A percentile compares a stretch with the other conserved stretches of the same genome.
These are phyloP conservation scores for Agelaius tricolor DNA, from an alignment of 2,113 vertebrate species.

Conservation along the genomic window DNA sequence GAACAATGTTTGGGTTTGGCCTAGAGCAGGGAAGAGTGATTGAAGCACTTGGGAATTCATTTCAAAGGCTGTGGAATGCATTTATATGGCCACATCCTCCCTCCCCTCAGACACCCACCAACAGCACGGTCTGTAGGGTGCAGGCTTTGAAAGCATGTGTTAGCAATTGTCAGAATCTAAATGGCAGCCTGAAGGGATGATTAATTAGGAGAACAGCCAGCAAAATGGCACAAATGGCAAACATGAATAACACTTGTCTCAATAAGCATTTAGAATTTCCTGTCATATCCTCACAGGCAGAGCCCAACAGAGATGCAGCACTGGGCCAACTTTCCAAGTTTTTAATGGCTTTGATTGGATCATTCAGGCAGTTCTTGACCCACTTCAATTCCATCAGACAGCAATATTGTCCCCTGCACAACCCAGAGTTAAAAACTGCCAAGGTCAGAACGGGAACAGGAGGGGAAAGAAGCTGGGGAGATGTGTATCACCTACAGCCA, in stretches of 20 bases:
- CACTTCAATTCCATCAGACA: background rate
- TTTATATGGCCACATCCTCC: background rate
- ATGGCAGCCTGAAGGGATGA: constrained; percentile 35
- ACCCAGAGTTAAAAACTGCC: background rate
- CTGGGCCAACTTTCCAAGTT: background rate
- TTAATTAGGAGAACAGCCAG: constrained; percentile 45
- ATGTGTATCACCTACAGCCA: background rate
- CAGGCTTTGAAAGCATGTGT: background rate
- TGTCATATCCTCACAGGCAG: background rate
- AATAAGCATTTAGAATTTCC: constrained; percentile 3
- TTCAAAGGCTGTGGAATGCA: constrained; percentile 40
- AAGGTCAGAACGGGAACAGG: background rate
- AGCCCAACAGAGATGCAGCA: background rate
- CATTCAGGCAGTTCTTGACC: background rate
- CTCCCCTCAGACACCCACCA: background rate
- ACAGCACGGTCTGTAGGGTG: background rate
- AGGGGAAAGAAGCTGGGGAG: background rate
- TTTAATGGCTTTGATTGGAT: background rate
- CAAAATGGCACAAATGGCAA: constrained; percentile 14
- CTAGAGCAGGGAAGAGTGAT: background rate
- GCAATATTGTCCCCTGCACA: background rate
- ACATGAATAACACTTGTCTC: constrained; percentile 9
- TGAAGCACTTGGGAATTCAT: constrained; percentile 33
- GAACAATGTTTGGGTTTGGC: constrained; percentile 41
- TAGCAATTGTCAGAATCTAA: background rate